phyloP scores from a whole-genome alignment of 1,140 invertebrate species.

The Planococcus citri region DNA sequence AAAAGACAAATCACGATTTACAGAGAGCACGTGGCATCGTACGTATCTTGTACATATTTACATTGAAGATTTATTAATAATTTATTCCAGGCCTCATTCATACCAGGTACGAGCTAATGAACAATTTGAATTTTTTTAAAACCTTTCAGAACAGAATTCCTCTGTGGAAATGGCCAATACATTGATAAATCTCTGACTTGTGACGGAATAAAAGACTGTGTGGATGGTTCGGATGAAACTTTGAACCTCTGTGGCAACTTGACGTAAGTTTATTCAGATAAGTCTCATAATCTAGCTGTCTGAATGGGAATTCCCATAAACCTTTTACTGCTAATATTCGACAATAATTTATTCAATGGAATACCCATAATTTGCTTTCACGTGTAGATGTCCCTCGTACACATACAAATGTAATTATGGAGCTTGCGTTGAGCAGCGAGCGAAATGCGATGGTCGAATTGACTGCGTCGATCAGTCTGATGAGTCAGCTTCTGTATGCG shows the following conservation, averaged over 20 bases:
- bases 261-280: constrained; percentile 33
- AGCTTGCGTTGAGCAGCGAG: constrained; percentile 42
- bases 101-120: no score
- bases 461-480: constrained; percentile 60
- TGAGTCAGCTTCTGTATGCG: constrained; percentile 10
- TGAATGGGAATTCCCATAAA: neutral
- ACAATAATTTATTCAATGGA: neutral
- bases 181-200: constrained; percentile 35
- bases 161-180: constrained; percentile 46
- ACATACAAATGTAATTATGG: constrained; percentile 46
- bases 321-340: neutral
- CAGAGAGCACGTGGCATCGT: no score
- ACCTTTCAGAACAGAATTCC: constrained; percentile 24
- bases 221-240: constrained; percentile 35
- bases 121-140: no score
- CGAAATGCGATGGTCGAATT: constrained; percentile 41
- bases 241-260: constrained; percentile 37
- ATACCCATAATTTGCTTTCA: neutral
- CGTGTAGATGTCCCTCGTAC: constrained; percentile 35
- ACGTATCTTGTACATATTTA: no score
- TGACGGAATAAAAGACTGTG: constrained; percentile 40
- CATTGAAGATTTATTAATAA: no score
- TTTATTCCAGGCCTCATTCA: no score
- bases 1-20: no score
- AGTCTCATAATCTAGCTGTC: constrained; percentile 36